A percentile compares a stretch with the other conserved stretches of the same genome.
Conservation (phyloP, 2,797 vertebrate genomes). For the Cirrhinus mrigala region DNA sequence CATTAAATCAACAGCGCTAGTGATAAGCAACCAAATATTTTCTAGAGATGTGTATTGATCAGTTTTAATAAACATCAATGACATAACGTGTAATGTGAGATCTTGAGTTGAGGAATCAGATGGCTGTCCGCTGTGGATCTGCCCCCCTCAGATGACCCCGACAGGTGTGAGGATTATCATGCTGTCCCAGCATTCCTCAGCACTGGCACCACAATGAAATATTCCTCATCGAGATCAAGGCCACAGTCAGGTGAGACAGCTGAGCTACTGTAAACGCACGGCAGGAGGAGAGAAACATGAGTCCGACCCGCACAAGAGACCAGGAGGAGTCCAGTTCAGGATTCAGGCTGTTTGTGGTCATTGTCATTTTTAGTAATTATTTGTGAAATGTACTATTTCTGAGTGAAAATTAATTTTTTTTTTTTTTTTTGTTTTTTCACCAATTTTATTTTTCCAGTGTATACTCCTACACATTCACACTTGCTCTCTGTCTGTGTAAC, state of each 20-base stretch:
- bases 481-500: too few relatives aligned
- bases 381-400: too few relatives aligned
- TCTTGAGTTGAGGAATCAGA: not conserved
- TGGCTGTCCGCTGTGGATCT: slow-evolving; percentile 44
- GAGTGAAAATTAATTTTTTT: too few relatives aligned
- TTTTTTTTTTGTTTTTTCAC: too few relatives aligned
- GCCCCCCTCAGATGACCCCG: slow-evolving; percentile 51
- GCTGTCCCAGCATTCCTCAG: slow-evolving; percentile 71
- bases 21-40: not conserved
- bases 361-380: too few relatives aligned
- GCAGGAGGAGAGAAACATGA: slow-evolving; percentile 52
- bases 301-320: slow-evolving; percentile 37
- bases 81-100: not conserved
- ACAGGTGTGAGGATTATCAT: slow-evolving; percentile 74
- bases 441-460: too few relatives aligned
- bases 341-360: too few relatives aligned
- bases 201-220: slow-evolving; percentile 68
- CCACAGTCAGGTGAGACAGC: slow-evolving; percentile 56
- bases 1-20: not conserved
- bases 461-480: too few relatives aligned
- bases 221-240: slow-evolving; percentile 56
- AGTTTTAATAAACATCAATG: not conserved
- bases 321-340: slow-evolving; percentile 41
- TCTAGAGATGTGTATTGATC: not conserved
- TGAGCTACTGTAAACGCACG: slow-evolving; percentile 46